A percentile compares a stretch with the other conserved stretches of the same genome.
Conservation (phyloP, 2,113 vertebrate genomes). For the Centropristis striata region DNA sequence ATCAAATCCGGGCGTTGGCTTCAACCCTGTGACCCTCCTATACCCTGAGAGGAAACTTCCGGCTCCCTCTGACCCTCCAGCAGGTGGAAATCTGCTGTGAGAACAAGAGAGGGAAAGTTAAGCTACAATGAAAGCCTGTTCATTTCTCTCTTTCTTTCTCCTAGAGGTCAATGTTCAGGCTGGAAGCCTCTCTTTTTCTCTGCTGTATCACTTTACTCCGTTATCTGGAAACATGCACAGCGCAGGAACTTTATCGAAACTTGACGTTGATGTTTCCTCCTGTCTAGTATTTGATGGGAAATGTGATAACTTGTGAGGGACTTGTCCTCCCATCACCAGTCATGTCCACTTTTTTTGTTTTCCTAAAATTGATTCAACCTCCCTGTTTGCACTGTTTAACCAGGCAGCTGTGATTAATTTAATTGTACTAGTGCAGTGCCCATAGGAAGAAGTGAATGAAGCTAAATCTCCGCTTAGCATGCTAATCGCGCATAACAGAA, state of each 20-base stretch:
- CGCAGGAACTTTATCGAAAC: background rate
- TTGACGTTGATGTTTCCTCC: background rate
- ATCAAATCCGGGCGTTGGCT: slow-evolving; percentile 52
- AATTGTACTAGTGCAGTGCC: too few species aligned
- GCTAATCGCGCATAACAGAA: too few species aligned
- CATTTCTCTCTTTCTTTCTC: slow-evolving; percentile 26
- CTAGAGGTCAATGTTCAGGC: background rate
- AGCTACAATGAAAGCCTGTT: slow-evolving; percentile 37
- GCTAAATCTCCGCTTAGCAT: too few species aligned
- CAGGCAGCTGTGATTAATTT: too few species aligned
- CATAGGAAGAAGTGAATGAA: too few species aligned
- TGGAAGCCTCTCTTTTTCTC: slow-evolving; percentile 19
- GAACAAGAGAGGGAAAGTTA: slow-evolving; percentile 37
- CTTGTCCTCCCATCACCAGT: background rate
- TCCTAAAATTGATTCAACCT: background rate
- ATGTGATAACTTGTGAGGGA: background rate
- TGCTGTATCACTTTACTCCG: slow-evolving; percentile 40
- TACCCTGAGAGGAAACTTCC: slow-evolving; percentile 32
- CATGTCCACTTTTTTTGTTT: background rate
- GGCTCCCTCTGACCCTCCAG: slow-evolving; percentile 32
- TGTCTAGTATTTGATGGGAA: background rate
- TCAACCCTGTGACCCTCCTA: slow-evolving; percentile 31
- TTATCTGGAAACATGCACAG: slow-evolving; percentile 10
- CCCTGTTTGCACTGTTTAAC: background rate
- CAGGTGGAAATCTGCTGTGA: slow-evolving; percentile 38